phyloP scores from a whole-genome alignment of 2,797 vertebrate genomes.

The Melopsittacus undulatus region DNA sequence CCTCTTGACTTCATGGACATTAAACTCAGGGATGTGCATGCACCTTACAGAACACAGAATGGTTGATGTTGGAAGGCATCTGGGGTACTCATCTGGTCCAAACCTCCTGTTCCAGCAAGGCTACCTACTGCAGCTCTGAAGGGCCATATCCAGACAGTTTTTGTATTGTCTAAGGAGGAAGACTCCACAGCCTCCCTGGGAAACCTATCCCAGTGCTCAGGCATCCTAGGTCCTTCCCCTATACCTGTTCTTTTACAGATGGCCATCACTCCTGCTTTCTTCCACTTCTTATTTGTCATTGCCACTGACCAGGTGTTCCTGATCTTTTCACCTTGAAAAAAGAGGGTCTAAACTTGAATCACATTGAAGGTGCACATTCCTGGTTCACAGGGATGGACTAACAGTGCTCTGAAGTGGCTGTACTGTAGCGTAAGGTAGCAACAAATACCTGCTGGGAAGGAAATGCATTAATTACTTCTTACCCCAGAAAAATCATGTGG shows the following conservation, averaged over 20 bases:
- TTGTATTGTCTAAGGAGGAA: not conserved
- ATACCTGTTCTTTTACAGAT: not conserved
- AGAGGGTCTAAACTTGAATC: not conserved
- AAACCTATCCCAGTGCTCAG: not conserved
- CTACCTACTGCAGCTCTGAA: not conserved
- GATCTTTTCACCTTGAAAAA: not conserved
- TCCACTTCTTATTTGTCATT: not conserved
- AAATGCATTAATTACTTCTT: not conserved
- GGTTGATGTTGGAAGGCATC: not conserved
- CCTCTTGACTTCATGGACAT: accelerated
- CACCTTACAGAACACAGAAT: not conserved
- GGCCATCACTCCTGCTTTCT: not conserved
- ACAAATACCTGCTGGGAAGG: not conserved
- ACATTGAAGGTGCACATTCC: not conserved
- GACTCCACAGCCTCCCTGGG: not conserved
- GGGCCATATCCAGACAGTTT: not conserved
- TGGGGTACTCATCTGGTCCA: not conserved
- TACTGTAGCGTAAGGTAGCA: not conserved
- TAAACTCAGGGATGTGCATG: accelerated
- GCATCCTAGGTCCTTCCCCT: not conserved
- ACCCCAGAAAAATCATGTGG: not conserved
- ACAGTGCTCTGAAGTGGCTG: not conserved
- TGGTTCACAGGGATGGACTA: not conserved
- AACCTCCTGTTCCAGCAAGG: not conserved
- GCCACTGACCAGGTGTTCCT: not conserved